These are phyloP conservation scores for Siphonodentalium dalli DNA, from an alignment of 2,888 invertebrate species.

Conservation along the genomic window DNA sequence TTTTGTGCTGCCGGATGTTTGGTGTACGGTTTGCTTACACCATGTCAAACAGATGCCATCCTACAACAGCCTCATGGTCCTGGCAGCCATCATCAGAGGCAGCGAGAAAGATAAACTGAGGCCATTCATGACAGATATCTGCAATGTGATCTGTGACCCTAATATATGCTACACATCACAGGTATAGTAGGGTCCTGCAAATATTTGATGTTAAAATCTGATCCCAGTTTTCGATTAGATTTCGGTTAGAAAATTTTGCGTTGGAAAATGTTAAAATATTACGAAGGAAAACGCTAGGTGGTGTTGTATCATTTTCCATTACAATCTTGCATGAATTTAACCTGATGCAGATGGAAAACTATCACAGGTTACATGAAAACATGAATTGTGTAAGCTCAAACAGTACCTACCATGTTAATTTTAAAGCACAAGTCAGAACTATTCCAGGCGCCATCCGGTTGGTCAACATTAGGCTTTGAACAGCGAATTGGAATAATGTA, in stretches of 20 bases:
- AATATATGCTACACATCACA: constrained; percentile 69
- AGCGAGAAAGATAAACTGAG: constrained; percentile 56
- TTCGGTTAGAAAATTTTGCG: not conserved
- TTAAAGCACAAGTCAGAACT: too few species aligned
- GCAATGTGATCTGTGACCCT: constrained; percentile 70
- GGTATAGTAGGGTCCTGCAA: too few species aligned
- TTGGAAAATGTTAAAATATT: not conserved
- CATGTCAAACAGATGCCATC: constrained; percentile 41
- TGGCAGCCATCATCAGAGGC: constrained; percentile 54
- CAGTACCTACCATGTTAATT: too few species aligned
- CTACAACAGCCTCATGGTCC: constrained; percentile 50
- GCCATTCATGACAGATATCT: constrained; percentile 70
- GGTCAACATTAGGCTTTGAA: too few species aligned
- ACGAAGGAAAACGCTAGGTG: too few species aligned
- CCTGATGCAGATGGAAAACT: too few species aligned
- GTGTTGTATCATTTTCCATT: too few species aligned
- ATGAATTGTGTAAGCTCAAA: too few species aligned
- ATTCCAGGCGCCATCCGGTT: too few species aligned
- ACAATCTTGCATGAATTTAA: too few species aligned
- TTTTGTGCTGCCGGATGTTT: constrained; percentile 76
- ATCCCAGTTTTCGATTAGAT: not conserved
- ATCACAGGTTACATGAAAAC: too few species aligned
- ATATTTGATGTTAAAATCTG: not conserved
- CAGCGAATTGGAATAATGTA: too few species aligned
- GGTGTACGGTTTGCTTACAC: constrained; percentile 70